Evolutionary conservation across 1,140 invertebrate genomes (phyloP), one percentile per base, ranked within the genome.

Genomic region (Anastatus disparis): DNA sequence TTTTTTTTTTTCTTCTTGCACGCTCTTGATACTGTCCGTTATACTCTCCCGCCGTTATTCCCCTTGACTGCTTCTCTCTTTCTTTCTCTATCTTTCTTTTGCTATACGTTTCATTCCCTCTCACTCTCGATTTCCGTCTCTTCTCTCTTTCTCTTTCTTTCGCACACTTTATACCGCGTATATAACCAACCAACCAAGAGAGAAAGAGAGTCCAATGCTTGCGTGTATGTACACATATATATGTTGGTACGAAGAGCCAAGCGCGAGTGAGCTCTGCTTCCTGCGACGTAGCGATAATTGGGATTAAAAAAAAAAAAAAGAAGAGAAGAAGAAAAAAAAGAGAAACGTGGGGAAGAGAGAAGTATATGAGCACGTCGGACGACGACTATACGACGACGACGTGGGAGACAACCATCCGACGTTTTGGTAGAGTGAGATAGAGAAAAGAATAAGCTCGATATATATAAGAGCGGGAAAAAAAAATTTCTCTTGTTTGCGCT

Each of bases 291-390:
- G 58, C 46, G 67, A 70, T 70, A 70, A 70, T 70, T 70, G 58
- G 67, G 67, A 70, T 70, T 70, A 70, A 70, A 70, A 70, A 68
- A 67, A 69, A 22, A 70, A n/a, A n/a, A n/a, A n/a, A n/a, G n/a
- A 70, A 20, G 31, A 67, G 50, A 50, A 29, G 20, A 8, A 12
- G 46, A 35, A 10, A 10, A 35, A 35, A 2, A 46, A 69, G 31
- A 13, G 42, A 52, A 42, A 61, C 31, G 42, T 3, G 52, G n/a
- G 24, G 9, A 7, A 48, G 24, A 1, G 4, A 10, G 44, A 26
- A 27, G 6, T 15, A n/a, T n/a, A n/a, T n/a, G n/a, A n/a, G n/a
- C n/a, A n/a, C 40, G 40, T 8, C n/a, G 46, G 20, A 48, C n/a
- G 20, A 22, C n/a, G 46, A 15, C 7, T 13, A 35, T 17, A 35